These are phyloP conservation scores for Tribolium freemani DNA, from an alignment of 2,888 invertebrate species.

Conservation along the genomic window DNA sequence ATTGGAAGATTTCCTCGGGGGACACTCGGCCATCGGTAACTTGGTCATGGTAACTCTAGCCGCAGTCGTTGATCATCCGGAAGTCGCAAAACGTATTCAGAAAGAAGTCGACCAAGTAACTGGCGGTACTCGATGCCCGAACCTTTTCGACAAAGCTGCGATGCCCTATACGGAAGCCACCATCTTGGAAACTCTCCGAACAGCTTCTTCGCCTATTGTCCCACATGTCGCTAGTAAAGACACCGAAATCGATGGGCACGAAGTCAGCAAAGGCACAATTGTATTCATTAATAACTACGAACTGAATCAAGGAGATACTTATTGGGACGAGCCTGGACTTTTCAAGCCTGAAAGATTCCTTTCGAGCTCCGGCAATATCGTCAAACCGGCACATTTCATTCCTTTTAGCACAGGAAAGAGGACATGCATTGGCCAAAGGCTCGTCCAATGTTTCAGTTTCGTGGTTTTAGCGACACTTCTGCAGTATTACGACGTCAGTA, in stretches of 20 bases:
- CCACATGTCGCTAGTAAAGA: constrained; percentile 89
- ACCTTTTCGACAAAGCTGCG: constrained; percentile 75
- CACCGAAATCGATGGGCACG: constrained; percentile 79
- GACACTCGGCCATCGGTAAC: constrained; percentile 90
- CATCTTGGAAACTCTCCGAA: constrained; percentile 83
- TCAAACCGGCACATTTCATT: constrained; percentile 80
- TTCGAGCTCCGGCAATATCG: constrained; percentile 65
- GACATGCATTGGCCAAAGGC: constrained; percentile 87
- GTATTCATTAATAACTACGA: constrained; percentile 89
- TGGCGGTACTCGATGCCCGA: constrained; percentile 71
- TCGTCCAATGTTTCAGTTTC: constrained; percentile 84
- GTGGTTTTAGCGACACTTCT: constrained; percentile 80
- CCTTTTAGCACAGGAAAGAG: constrained; percentile 90
- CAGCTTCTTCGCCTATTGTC: constrained; percentile 89
- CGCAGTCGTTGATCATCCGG: constrained; percentile 77
- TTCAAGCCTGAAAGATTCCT: constrained; percentile 86
- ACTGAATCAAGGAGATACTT: constrained; percentile 79
- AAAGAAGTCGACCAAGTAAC: constrained; percentile 78
- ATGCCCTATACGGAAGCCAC: constrained; percentile 88
- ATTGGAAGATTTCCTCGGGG: constrained; percentile 89
- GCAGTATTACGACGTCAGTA: constrained; percentile 78
- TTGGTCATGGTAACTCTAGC: constrained; percentile 83
- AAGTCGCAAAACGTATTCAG: constrained; percentile 76
- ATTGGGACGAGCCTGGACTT: constrained; percentile 80
- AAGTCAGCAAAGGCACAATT: constrained; percentile 82